phyloP scores from a whole-genome alignment of 2,888 invertebrate species.

The Hirtodrosophila trivittata region DNA sequence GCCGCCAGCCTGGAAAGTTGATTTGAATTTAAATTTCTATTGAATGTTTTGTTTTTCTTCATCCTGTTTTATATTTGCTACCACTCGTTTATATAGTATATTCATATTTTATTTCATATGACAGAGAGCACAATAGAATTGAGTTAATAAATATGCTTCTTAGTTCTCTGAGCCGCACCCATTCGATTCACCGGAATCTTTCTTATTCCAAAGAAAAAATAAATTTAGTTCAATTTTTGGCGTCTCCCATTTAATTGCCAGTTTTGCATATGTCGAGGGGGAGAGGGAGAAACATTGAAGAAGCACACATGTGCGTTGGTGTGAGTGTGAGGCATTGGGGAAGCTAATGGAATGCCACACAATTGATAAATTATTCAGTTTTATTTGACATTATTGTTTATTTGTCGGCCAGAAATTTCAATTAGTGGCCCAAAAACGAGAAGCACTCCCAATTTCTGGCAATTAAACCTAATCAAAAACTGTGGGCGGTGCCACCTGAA shows the following conservation, averaged over 20 bases:
- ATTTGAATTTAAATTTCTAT: conserved; percentile 72
- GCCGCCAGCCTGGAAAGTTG: conserved; percentile 61
- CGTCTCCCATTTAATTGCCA: conserved; percentile 55
- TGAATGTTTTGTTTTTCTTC: conserved; percentile 47
- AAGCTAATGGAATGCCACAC: conserved; percentile 36
- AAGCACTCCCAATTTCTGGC: conserved; percentile 39
- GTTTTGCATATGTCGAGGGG: conserved; percentile 49
- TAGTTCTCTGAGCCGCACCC: conserved; percentile 6
- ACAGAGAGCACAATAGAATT: conserved; percentile 27
- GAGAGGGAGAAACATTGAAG: no score
- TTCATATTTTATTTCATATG: conserved; percentile 34
- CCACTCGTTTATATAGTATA: conserved; percentile 1
- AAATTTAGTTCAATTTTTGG: conserved; percentile 24
- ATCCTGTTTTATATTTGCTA: background rate
- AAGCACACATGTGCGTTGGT: no score
- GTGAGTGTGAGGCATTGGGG: conserved; percentile 24
- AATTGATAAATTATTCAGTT: conserved; percentile 52
- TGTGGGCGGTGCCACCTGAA: conserved; percentile 51
- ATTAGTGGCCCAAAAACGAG: conserved; percentile 29
- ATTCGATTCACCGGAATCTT: no score
- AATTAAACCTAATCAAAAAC: conserved; percentile 48
- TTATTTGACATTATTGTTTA: conserved; percentile 39
- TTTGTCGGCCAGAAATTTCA: conserved; percentile 49
- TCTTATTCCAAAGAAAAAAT: no score
- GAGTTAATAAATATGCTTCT: conserved; percentile 48